Evolutionary conservation across 2,113 vertebrate genomes (phyloP).

Genomic region (Ramphastos sulfuratus): DNA sequence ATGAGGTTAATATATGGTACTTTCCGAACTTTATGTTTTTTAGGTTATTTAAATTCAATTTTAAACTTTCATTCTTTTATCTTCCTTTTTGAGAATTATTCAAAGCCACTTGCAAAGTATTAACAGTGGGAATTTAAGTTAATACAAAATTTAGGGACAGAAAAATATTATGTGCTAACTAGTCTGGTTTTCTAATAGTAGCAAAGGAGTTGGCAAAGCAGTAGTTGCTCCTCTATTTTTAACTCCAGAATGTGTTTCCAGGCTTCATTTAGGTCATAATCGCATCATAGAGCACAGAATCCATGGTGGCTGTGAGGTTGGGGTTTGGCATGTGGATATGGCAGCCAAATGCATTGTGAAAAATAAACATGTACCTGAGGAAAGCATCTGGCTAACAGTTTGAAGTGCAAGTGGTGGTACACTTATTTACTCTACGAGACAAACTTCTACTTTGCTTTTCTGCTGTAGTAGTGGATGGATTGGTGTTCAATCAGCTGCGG

Average conservation of each 20-base stretch:
- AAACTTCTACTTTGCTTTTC: not conserved
- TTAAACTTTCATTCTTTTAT: slow-evolving; percentile 52
- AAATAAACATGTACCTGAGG: not conserved
- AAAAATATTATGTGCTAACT: slow-evolving; percentile 26
- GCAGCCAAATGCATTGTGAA: not conserved
- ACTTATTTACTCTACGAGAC: not conserved
- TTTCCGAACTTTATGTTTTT: slow-evolving; percentile 35
- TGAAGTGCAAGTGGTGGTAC: not conserved
- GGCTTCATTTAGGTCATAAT: not conserved
- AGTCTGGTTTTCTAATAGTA: not conserved
- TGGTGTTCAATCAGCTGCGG: not conserved
- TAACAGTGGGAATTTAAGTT: slow-evolving; percentile 41
- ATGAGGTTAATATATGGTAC: slow-evolving; percentile 61
- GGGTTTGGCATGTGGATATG: not conserved
- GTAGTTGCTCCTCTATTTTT: not conserved
- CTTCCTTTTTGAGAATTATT: slow-evolving; percentile 52
- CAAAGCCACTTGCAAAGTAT: slow-evolving; percentile 23
- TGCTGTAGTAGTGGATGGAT: not conserved
- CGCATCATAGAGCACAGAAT: not conserved
- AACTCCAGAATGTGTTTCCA: not conserved
- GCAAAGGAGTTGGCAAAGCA: not conserved
- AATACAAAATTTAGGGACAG: slow-evolving; percentile 26
- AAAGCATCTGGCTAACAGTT: not conserved
- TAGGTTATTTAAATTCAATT: slow-evolving; percentile 51
- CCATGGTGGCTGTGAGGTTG: not conserved